Conservation (phyloP, 2,797 vertebrate species). For the Synanceia verrucosa region DNA sequence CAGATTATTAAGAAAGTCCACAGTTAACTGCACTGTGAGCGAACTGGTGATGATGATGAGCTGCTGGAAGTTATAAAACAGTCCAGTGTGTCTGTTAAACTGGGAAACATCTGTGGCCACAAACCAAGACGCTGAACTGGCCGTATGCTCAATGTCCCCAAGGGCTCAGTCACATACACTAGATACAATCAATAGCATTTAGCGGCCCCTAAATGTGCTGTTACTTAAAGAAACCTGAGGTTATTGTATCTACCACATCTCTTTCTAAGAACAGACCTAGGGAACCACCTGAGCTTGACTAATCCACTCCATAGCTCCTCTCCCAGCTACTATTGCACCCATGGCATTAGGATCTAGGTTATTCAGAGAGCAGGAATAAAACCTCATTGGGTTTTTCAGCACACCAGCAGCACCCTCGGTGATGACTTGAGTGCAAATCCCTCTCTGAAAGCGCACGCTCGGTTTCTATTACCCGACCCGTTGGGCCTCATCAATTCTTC, state of each 20-base stretch:
- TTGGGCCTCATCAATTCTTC: conserved; percentile 54
- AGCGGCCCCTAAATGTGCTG: conserved; percentile 23
- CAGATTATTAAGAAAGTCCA: conserved; percentile 39
- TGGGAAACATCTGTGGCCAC: conserved; percentile 49
- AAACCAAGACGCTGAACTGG: conserved; percentile 29
- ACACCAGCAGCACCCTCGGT: conserved; percentile 1
- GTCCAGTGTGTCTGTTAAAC: conserved; percentile 38
- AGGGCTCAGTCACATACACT: conserved; percentile 35
- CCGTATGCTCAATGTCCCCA: conserved; percentile 57
- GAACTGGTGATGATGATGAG: not conserved
- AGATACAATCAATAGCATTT: conserved; percentile 65
- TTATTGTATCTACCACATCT: conserved; percentile 22
- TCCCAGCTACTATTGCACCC: conserved; percentile 17
- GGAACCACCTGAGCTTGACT: conserved; percentile 48
- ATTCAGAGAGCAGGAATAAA: conserved; percentile 52
- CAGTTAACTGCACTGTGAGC: conserved; percentile 28
- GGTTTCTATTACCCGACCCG: conserved; percentile 37
- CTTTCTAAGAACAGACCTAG: conserved; percentile 21
- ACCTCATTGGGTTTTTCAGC: conserved; percentile 48
- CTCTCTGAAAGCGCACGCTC: conserved; percentile 35
- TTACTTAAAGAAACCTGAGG: conserved; percentile 32
- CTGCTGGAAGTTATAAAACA: conserved; percentile 27
- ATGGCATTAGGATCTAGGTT: conserved; percentile 48
- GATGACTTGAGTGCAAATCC: conserved; percentile 48
- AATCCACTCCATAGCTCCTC: conserved; percentile 32